Percentiles rank a stretch among this genome's conserved stretches.
Conservation (phyloP, 1,140 invertebrate species). For the Phthorimaea operculella region DNA sequence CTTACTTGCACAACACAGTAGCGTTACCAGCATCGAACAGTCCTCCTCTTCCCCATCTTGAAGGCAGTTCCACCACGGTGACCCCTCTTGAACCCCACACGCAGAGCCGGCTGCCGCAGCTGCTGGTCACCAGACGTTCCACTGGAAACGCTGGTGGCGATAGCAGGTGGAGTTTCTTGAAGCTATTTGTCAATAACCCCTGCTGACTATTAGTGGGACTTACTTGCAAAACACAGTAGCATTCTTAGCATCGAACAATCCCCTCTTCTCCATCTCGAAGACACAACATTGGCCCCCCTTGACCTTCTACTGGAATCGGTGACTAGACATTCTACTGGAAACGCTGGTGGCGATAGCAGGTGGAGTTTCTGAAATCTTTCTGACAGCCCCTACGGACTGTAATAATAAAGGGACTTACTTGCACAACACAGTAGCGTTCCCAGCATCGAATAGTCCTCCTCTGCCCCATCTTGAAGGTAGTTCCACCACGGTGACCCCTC, state of each 20-base stretch:
- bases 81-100: constrained; percentile 51
- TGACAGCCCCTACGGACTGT: too few relatives aligned
- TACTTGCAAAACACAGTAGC: too few relatives aligned
- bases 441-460: constrained; percentile 50
- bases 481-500: constrained; percentile 48
- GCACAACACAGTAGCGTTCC: constrained; percentile 50
- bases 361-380: too few relatives aligned
- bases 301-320: too few relatives aligned
- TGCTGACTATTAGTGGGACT: too few relatives aligned
- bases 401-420: too few relatives aligned
- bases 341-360: too few relatives aligned
- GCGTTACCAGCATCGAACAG: constrained; percentile 52
- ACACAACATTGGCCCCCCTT: too few relatives aligned
- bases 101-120: constrained; percentile 49
- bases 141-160: constrained; percentile 49
- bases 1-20: constrained; percentile 61
- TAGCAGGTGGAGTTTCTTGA: constrained; percentile 51
- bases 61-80: constrained; percentile 47
- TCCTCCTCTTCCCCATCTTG: constrained; percentile 47
- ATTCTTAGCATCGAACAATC: too few relatives aligned
- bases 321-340: too few relatives aligned
- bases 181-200: too few relatives aligned
- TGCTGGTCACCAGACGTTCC: constrained; percentile 45
- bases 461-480: constrained; percentile 53
- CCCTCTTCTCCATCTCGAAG: too few relatives aligned